Base-by-base conservation (phyloP, 1,140 invertebrate species). In the Triops cancriformis region DNA sequence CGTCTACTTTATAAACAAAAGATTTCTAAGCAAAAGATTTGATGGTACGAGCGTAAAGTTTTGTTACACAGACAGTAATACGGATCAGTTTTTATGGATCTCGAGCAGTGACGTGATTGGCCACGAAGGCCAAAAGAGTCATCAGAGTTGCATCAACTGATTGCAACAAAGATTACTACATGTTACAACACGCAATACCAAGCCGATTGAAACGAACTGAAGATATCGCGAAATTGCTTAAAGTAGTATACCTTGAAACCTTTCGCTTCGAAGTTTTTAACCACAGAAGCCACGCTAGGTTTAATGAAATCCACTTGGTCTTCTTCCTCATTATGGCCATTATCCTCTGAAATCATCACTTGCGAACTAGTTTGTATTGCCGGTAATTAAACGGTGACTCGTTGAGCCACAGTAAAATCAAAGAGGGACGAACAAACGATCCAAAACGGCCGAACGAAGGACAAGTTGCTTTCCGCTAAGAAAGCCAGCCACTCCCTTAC, bases 401-500 rank as follows among this genome's bases (percentile, higher is more conserved):
- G 51, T 5, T 64, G 51, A 64, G 9, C 51, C 6, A 64, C 23
- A 64, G 1, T n/a, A 14, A 23, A 6, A n/a, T 23, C n/a, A 6
- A 23, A 23, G 23, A 64, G 14, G 14, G 51, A 5, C 18, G 18
- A 64, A 64, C 51, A 14, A 18, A 6, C 14, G 18, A 64, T 12
- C 51, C 18, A 23, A 1, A 1, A 64, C 7, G 51, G 51, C 6
- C 18, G 23, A 14, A n/a, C n/a, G n/a, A n/a, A n/a, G n/a, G n/a
- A n/a, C n/a, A n/a, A n/a, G n/a, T n/a, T n/a, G 23, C 51, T 64
- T 64, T 64, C 6, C 51, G 6, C 14, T 64, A 64, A 10, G 5
- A n/a, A n/a, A 64, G 51, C 14, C 51, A 64, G 51, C 51, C 51
- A 64, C 51, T 64, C 51, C 51, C 51, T 64, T 64, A 37, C 31